Conservation (phyloP, 1,140 invertebrate species). For the Rhagoletis zephyria region DNA sequence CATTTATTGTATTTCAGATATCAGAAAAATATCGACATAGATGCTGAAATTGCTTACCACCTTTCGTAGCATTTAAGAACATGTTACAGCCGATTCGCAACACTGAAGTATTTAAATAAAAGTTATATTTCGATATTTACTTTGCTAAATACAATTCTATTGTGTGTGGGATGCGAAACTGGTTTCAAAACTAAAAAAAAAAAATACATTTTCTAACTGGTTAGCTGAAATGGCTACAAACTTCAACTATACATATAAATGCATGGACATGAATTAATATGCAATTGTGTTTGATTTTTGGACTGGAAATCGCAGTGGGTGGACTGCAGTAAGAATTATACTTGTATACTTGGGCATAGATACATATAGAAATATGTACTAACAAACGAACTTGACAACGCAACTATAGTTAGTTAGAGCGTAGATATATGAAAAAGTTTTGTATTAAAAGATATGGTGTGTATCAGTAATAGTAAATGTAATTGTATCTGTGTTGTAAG, state of each 20-base stretch:
- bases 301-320: neutral
- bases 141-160: slow-evolving; percentile 5
- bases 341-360: neutral
- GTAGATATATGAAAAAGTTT: too few relatives aligned
- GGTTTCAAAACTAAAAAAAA: neutral
- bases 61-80: slow-evolving; percentile 12
- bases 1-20: slow-evolving; percentile 17
- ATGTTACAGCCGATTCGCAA: slow-evolving; percentile 28
- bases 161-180: slow-evolving; percentile 41
- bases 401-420: neutral
- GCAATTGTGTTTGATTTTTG: neutral
- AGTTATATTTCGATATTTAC: slow-evolving; percentile 8
- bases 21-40: slow-evolving; percentile 1
- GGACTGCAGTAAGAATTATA: neutral
- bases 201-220: slow-evolving; percentile 35
- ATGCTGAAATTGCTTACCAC: neutral
- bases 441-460: too few relatives aligned
- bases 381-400: slow-evolving; percentile 21
- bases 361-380: neutral
- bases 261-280: neutral
- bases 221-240: slow-evolving; percentile 13
- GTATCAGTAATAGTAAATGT: too few relatives aligned
- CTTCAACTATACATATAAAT: neutral
- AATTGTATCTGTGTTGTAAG: too few relatives aligned
- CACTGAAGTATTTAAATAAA: slow-evolving; percentile 42